Evolutionary conservation across 2,888 invertebrate genomes (phyloP), one percentile per base, ranked within the genome.

Genomic region (Campoletis raptor): DNA sequence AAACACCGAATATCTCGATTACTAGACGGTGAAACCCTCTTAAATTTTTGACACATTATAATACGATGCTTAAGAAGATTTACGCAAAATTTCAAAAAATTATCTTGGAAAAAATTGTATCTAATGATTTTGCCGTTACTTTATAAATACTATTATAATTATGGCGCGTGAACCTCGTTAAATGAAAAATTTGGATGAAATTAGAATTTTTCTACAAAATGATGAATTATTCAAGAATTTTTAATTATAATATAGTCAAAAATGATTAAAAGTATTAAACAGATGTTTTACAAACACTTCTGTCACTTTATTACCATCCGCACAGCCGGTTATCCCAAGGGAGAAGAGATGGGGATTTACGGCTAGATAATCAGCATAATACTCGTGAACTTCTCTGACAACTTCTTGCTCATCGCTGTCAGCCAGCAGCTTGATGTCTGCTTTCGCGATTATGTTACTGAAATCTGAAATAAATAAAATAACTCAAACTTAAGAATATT

Each of bases 321-420:
- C 95, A 91, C 97, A 97, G 37, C 95, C 96, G 9, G 95, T 95
- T 87, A 98, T 96, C 89, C 97, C 97, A 85, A 98, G 95, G 0
- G 98, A 97, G 95, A 99, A 99, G 89, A 99, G 95, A 95, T 99
- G 98, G 15, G 98, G 97, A 94, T 97, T 98, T 8, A 99, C 97
- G 8, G 99, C 98, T 86, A 99, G 95, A 94, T 97, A 99, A 95
- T 99, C 99, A 3, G 98, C 98, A 94, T 99, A 99, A 91, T 98
- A 97, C 95, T 99, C 99, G 94, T 99, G 98, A 0, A 99, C 97
- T 95, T 99, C 99, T 88, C 99, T 95, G 18, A 99, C 99, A 0
- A 98, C 97, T 95, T 99, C 99, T 94, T 99, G 98, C 94, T 99
- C 99, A 94, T 99, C 99, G 91, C 98, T 98, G 95, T 99, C 99